Conservation (phyloP, 1,140 invertebrate genomes). For the Musca domestica region DNA sequence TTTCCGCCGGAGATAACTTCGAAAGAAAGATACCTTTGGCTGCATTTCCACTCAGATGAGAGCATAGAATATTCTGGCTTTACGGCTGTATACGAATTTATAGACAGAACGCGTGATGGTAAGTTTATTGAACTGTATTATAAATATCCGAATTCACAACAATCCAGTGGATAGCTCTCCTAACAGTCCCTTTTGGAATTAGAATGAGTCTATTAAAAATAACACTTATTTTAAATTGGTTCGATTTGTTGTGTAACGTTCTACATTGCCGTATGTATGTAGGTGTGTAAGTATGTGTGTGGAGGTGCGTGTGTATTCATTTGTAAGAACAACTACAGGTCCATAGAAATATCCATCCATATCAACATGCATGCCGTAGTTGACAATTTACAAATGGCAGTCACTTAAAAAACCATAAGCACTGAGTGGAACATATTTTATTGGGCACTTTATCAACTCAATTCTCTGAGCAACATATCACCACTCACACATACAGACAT, state of each 20-base stretch:
- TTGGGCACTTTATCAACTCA: conserved; percentile 15
- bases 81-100: conserved; percentile 70
- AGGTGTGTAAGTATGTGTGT: too few species aligned
- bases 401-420: conserved; percentile 6
- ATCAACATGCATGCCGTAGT: neutral
- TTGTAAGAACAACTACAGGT: neutral
- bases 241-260: too few species aligned
- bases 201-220: too few species aligned
- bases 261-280: too few species aligned
- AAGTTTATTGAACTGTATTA: conserved; percentile 33
- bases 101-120: conserved; percentile 59
- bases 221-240: too few species aligned
- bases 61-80: conserved; percentile 82
- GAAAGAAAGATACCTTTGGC: conserved; percentile 74
- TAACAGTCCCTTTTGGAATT: neutral
- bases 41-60: conserved; percentile 81
- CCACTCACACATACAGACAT: too few species aligned
- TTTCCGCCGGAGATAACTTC: conserved; percentile 78
- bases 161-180: neutral
- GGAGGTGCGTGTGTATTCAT: too few species aligned
- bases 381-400: conserved; percentile 14
- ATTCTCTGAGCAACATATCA: neutral
- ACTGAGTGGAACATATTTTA: conserved; percentile 1
- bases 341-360: conserved; percentile 6
- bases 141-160: neutral